These are phyloP conservation scores for Oxyscelio sp. DNA, from an alignment of 2,888 invertebrate species.

Conservation along the genomic window DNA sequence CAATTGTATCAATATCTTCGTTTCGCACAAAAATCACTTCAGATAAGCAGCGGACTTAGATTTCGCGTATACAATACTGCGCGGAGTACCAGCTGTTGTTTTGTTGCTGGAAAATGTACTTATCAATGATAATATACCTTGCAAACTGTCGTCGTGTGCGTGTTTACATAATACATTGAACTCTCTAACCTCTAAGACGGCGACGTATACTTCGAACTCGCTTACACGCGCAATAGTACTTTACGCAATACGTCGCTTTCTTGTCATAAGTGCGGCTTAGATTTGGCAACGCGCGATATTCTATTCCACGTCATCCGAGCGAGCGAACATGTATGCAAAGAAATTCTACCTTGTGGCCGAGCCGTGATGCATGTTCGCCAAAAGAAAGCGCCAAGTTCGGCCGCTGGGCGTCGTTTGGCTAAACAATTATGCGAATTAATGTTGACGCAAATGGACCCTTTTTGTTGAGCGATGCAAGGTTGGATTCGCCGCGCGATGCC, in stretches of 20 bases:
- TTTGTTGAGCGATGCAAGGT: slow-evolving; percentile 18
- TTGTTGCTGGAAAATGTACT: slow-evolving; percentile 29
- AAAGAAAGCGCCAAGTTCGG: slow-evolving; percentile 28
- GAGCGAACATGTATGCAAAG: too few relatives aligned
- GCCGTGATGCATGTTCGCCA: slow-evolving; percentile 4
- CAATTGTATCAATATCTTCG: too few relatives aligned
- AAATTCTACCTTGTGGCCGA: slow-evolving; percentile 21
- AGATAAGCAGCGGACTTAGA: too few relatives aligned
- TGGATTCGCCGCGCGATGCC: neutral
- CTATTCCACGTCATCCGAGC: neutral
- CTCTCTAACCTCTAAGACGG: slow-evolving; percentile 43
- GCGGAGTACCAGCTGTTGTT: slow-evolving; percentile 13
- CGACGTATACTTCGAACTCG: slow-evolving; percentile 25
- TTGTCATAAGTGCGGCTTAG: slow-evolving; percentile 2
- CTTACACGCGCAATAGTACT: slow-evolving; percentile 24
- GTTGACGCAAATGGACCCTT: slow-evolving; percentile 33
- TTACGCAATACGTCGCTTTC: slow-evolving; percentile 26
- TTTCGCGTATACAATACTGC: neutral
- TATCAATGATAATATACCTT: slow-evolving; percentile 46
- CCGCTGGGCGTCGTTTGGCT: neutral
- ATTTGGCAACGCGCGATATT: too few relatives aligned
- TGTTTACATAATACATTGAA: slow-evolving; percentile 59
- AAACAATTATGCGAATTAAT: slow-evolving; percentile 49
- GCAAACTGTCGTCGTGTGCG: slow-evolving; percentile 8
- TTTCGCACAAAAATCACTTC: too few relatives aligned